These are phyloP conservation scores for Ailurus styani DNA, from an alignment of 2,113 vertebrate species.

Conservation along the genomic window DNA sequence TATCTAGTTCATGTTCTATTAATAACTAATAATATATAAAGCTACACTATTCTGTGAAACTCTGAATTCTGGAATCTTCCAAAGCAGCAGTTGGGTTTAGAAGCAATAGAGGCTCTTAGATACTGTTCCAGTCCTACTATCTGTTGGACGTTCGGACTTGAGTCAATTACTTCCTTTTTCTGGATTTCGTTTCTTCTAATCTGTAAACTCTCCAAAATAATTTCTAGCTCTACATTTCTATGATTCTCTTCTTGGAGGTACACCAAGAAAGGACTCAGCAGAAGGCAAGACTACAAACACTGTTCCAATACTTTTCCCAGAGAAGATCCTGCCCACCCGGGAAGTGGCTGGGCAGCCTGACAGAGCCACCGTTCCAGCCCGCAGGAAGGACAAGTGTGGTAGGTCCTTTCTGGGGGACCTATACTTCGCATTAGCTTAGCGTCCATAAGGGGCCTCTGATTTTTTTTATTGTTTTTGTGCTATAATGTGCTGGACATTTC, in stretches of 20 bases:
- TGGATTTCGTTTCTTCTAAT: background rate
- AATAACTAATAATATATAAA: background rate
- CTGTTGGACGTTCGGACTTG: background rate
- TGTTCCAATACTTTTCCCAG: background rate
- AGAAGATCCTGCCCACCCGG: background rate
- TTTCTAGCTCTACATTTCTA: background rate
- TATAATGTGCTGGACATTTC: background rate
- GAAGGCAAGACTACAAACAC: background rate
- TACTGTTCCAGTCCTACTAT: background rate
- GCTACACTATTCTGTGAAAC: background rate
- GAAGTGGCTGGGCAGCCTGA: background rate
- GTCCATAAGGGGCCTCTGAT: background rate
- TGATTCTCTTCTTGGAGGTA: conserved; percentile 14
- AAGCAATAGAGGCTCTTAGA: background rate
- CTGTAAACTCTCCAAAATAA: conserved; percentile 42
- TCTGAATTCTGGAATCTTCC: background rate
- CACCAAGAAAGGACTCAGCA: background rate
- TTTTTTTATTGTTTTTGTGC: background rate
- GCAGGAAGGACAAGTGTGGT: background rate
- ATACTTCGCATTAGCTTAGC: background rate
- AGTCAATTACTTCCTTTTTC: background rate
- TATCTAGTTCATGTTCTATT: background rate
- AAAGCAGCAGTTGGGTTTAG: background rate
- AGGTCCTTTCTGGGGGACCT: background rate
- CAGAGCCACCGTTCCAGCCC: background rate